These are phyloP conservation scores for Mastomys natalensis DNA, from an alignment of 2,113 vertebrate genomes.

Conservation along the genomic window DNA sequence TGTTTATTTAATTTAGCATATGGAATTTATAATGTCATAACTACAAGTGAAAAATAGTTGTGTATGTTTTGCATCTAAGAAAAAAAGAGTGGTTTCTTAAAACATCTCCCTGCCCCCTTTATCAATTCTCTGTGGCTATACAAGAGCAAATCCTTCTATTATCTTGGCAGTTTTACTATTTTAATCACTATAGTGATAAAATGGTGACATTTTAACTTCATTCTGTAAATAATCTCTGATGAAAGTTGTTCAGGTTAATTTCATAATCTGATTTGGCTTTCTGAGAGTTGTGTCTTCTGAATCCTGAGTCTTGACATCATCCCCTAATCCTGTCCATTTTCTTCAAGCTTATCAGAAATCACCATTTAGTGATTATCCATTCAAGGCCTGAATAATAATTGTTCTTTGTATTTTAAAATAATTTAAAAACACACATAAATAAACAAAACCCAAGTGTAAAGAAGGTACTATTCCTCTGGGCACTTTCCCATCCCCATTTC, in stretches of 20 bases:
- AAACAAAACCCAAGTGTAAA: background rate
- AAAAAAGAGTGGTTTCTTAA: constrained; percentile 29
- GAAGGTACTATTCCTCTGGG: background rate
- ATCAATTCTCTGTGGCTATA: background rate
- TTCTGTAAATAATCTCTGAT: background rate
- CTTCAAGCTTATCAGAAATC: background rate
- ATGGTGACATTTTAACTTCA: background rate
- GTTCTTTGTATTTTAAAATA: constrained; percentile 24
- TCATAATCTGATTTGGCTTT: constrained; percentile 29
- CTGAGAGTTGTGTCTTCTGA: background rate
- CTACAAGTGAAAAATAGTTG: background rate
- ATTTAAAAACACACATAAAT: background rate
- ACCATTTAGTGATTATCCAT: background rate
- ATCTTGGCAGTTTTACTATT: constrained; percentile 35
- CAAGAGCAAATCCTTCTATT: constrained; percentile 4
- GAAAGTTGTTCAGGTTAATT: constrained; percentile 36
- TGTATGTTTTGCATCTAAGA: background rate
- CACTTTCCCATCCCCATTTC: constrained; percentile 3
- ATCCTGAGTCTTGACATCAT: background rate
- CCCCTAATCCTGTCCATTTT: background rate
- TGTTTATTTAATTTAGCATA: background rate
- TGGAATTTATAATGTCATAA: background rate
- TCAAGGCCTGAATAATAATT: background rate
- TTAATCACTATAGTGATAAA: background rate
- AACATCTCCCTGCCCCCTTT: background rate